Conservation (phyloP, 2,888 invertebrate genomes). For the Boloria selene region DNA sequence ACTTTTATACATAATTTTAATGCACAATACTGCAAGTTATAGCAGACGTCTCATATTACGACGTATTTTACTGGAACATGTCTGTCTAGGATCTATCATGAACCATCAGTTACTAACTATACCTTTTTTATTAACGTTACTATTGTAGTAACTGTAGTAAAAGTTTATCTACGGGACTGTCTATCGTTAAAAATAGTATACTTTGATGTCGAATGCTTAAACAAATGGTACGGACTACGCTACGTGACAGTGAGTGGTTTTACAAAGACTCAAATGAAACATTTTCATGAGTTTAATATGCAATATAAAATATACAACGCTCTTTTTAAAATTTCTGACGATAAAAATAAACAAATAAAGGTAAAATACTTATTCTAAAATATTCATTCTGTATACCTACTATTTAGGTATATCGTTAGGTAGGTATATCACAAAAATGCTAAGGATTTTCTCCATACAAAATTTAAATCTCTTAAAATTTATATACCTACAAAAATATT, state of each 20-base stretch:
- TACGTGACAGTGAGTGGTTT: slow-evolving; percentile 22
- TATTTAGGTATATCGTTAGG: background rate
- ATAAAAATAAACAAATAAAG: slow-evolving; percentile 10
- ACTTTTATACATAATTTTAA: slow-evolving; percentile 20
- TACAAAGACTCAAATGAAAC: slow-evolving; percentile 16
- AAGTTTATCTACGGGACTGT: background rate
- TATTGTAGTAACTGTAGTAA: background rate
- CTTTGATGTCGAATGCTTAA: background rate
- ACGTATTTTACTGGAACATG: slow-evolving; percentile 6
- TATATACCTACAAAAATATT: too few species aligned
- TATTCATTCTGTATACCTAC: slow-evolving; percentile 1
- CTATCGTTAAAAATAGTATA: background rate
- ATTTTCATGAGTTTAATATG: slow-evolving; percentile 24
- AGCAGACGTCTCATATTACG: slow-evolving; percentile 20
- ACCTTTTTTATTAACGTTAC: slow-evolving; percentile 8
- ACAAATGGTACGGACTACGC: background rate
- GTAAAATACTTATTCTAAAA: slow-evolving; percentile 10
- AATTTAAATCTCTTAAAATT: too few species aligned
- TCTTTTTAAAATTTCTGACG: slow-evolving; percentile 2
- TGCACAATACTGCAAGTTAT: background rate
- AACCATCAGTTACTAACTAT: slow-evolving; percentile 2
- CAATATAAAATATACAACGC: slow-evolving; percentile 8
- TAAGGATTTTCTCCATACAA: background rate
- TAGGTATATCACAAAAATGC: background rate
- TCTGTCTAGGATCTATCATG: slow-evolving; percentile 13